Base-by-base conservation (phyloP, 2,888 invertebrate species). In the Dichetophora obliterata region DNA sequence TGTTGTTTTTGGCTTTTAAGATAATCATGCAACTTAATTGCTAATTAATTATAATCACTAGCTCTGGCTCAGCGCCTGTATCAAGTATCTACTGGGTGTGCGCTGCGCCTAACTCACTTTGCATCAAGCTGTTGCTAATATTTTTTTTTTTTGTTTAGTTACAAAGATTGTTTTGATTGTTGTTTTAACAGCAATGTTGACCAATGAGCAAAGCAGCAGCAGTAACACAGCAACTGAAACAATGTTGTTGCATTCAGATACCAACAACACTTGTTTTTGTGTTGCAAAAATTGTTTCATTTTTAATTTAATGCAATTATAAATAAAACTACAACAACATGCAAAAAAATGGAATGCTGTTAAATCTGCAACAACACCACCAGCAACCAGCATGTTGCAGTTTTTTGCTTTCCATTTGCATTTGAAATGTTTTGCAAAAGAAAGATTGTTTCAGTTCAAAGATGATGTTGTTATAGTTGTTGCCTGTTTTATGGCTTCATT, bases 21-120 rank as follows among this genome's bases (percentile, higher is more conserved):
- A 75, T 79, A 79, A 79, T 79, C 79, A 75, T 73, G 75, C 77
- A 79, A 79, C 72, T 79, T 75, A 79, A 79, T 77, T 77, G 79
- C 75, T 77, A 77, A 77, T 79, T 77, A 75, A 77, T 74, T 79
- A 73, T 79, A 77, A 79, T 79, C 75, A 70, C 75, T 68, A 75
- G 73, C 75, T 75, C 22, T 54, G 63, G 50, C 54, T 54, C 70
- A 70, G 70, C 52, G 70, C 54, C 54, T 27, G 5, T 24, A 24
- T 22, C 19, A n/a, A 37, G 22, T 22, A 24, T 19, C 19, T 31
- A 34, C 6, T 37, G 66, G 77, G 75, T 72, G 75, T 63, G 72
- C 75, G 75, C 77, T 63, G 72, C 75, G 75, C 77, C 78, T 70
- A 75, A 68, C 73, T 70, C 3, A 65, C 66, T 75, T 77, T 78